Base-by-base conservation (phyloP, 2,113 vertebrate species). In the Phrynosoma blainvillii region DNA sequence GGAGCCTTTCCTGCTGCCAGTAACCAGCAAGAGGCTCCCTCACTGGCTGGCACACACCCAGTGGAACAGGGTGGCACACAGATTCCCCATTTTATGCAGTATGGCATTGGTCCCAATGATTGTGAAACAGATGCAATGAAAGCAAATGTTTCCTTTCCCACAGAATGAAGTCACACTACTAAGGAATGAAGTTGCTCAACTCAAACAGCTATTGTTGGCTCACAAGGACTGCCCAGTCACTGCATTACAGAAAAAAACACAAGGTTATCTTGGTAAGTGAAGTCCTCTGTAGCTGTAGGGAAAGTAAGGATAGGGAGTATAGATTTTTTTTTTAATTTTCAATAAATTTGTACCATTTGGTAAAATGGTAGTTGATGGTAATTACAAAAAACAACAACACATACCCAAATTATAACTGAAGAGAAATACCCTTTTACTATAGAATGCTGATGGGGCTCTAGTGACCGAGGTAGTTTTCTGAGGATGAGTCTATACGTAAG, bases 161-260 rank as follows among this genome's bases (percentile, higher is more conserved):
- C 89, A 97, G 97, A 97, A 97, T 91, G 97, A 99, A 96, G 99
- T 99, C 79, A 98, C 98, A 54, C 96, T 99, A 90, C 96, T 99
- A 95, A 96, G 98, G 92, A 99, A 99, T 5, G 99, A 99, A 81
- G 99, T 99, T 89, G 98, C 99, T 92, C 99, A 99, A 87, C 97
- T 99, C 79, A 99, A 99, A 93, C 99, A 99, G 97, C 97, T 99
- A 59, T 96, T 99, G 92, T 95, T 99, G 96, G 99, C 99, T 85
- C 99, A 99, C 96, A 99, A 99, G 96, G 98, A 99, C 96, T 99
- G 99, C 89, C 99, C 99, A 0, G 98, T 99, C 92, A 99, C 99
- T 70, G 98, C 95, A 91, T 96, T 99, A 93, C 99, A 99, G 96
- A 99, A 99, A 95, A 99, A 99, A 93, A 98, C 96, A 8, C 97